Base-by-base conservation (phyloP, 1,140 invertebrate genomes). In the Latrodectus geometricus region DNA sequence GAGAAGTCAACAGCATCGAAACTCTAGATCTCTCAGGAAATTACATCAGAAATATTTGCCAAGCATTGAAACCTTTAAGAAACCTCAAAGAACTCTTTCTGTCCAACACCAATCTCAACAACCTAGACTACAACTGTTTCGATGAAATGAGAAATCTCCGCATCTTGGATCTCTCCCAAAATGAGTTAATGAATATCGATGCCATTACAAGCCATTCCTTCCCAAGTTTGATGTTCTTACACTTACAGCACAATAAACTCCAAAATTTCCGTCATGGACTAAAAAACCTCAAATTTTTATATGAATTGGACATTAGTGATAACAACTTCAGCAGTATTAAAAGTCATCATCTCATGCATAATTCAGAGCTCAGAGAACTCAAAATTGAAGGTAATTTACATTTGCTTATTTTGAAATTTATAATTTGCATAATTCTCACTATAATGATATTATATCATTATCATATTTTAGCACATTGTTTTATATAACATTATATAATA, bases 81-180 rank as follows among this genome's bases (percentile, higher is more conserved):
- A 69, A 78, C 7, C 80, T 88, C 23, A 49, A 61, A 56, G 14
- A 23, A 48, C 54, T 87, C 5, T 70, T 61, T 66, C 65, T 88
- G 50, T 88, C 75, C 11, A 50, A 76, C 66, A 88, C 88, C 20
- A 89, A 94, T 93, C 90, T 89, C 9, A 48, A 70, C 8, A n/a
- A 5, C 23, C 49, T 87, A 15, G 68, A 76, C 48, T 49, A 68
- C 17, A 74, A 73, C 8, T 77, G 77, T 52, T 73, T 82, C 23
- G 49, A 79, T 21, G 79, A 49, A 11, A 77, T 81, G 75, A 75
- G 20, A n/a, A 68, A 76, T 54, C 91, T 98, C 17, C 92, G 92
- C 88, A 88, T 93, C 65, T 91, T 97, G 83, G 94, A 97, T 92
- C 91, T 96, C 69, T 95, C 94, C 52, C 92, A 95, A 86, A 98